phyloP scores from a whole-genome alignment of 2,888 invertebrate species.

The Ormyrus labotus region DNA sequence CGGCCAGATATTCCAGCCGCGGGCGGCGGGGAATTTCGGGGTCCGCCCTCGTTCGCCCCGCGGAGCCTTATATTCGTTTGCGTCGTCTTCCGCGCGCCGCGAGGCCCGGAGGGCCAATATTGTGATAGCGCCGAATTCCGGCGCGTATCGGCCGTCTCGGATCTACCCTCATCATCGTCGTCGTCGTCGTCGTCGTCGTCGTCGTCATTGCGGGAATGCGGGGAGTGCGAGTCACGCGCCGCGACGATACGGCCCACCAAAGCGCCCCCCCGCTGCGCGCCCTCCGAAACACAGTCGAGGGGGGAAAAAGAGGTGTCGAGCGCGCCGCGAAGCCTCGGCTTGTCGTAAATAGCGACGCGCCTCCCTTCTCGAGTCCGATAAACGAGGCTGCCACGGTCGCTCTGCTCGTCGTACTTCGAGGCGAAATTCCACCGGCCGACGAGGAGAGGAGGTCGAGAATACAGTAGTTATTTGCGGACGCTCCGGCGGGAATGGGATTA shows the following conservation, averaged over 20 bases:
- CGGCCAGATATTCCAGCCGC: neutral
- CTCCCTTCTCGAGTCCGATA: no score
- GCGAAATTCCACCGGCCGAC: no score
- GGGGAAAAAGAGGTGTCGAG: slow-evolving; percentile 1
- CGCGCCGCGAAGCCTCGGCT: neutral
- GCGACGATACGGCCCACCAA: no score
- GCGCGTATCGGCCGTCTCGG: slow-evolving; percentile 16
- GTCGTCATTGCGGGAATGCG: no score
- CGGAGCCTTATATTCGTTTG: neutral
- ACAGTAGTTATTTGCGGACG: slow-evolving; percentile 49
- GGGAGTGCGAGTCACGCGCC: no score
- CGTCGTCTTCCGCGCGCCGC: neutral
- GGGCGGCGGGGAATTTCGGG: slow-evolving; percentile 22
- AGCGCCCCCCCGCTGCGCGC: no score
- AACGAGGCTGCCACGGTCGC: no score
- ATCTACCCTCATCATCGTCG: slow-evolving; percentile 35
- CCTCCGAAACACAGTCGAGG: no score
- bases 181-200: slow-evolving; percentile 11
- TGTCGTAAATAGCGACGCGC: neutral
- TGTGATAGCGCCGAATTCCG: slow-evolving; percentile 23
- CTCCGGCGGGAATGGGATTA: slow-evolving; percentile 32
- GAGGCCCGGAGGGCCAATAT: slow-evolving; percentile 20
- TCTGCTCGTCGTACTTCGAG: no score
- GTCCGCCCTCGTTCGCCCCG: neutral
- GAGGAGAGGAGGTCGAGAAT: neutral